phyloP scores from a whole-genome alignment of 2,888 invertebrate species.

The Tromatobia lineatoria region DNA sequence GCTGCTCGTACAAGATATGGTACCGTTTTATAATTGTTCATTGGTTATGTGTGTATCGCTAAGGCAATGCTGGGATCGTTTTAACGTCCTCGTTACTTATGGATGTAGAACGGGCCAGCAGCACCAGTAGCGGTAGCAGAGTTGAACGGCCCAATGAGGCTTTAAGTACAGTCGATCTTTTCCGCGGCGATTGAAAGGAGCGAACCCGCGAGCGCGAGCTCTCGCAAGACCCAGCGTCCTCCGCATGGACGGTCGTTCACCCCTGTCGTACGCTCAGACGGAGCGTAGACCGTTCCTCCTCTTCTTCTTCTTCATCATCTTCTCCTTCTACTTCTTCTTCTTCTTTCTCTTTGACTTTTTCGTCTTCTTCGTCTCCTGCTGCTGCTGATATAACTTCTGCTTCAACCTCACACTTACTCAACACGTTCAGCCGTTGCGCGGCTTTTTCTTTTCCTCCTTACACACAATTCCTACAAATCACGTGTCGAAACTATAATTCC shows the following conservation, averaged over 20 bases:
- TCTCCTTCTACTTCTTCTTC: conserved; percentile 62
- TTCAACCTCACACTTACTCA: conserved; percentile 28
- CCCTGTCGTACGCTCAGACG: conserved; percentile 78
- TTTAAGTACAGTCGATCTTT: conserved; percentile 61
- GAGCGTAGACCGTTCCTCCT: conserved; percentile 78
- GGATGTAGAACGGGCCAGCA: conserved; percentile 59
- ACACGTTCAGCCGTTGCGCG: not conserved
- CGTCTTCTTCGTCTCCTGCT: conserved; percentile 48
- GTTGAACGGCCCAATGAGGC: conserved; percentile 60
- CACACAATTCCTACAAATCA: not conserved
- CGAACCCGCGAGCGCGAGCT: conserved; percentile 52
- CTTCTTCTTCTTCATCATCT: conserved; percentile 64
- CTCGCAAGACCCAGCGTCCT: conserved; percentile 75
- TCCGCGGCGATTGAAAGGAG: conserved; percentile 69
- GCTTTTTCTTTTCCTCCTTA: conserved; percentile 17
- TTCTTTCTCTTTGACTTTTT: conserved; percentile 55
- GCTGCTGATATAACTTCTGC: conserved; percentile 32
- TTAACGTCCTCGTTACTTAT: conserved; percentile 59
- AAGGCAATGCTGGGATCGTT: conserved; percentile 17
- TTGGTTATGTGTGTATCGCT: not conserved
- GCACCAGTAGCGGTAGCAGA: conserved; percentile 3
- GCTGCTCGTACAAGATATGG: not conserved
- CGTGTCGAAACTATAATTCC: not conserved
- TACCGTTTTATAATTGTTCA: conserved; percentile 26
- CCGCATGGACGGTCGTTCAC: conserved; percentile 81